A percentile compares a stretch with the other conserved stretches of the same genome.
Evolutionary conservation across 2,888 invertebrate genomes (phyloP).

Genomic region (Acronicta alni): DNA sequence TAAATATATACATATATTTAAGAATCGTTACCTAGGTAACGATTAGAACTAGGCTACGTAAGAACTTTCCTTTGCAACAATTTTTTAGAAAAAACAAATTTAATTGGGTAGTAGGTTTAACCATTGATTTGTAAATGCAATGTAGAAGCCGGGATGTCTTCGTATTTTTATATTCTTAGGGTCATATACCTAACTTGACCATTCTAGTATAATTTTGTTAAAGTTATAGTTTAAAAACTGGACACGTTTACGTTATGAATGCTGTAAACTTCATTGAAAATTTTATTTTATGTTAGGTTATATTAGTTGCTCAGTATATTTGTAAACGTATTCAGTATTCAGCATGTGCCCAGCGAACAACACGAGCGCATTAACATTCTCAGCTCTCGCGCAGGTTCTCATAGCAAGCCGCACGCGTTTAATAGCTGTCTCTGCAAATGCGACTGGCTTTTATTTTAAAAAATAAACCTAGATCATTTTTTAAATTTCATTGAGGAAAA

Average conservation of each 20-base stretch:
- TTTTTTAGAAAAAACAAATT: too few species aligned
- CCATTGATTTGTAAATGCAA: too few species aligned
- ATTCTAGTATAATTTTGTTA: not conserved
- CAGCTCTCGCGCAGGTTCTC: constrained; percentile 82
- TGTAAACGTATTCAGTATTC: constrained; percentile 79
- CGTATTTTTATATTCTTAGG: not conserved
- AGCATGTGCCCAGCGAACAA: constrained; percentile 74
- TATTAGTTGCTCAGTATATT: constrained; percentile 68
- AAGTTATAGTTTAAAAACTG: constrained; percentile 25
- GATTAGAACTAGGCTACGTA: too few species aligned
- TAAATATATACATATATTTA: too few species aligned
- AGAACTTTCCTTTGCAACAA: too few species aligned
- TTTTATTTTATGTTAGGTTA: constrained; percentile 51
- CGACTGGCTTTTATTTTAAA: constrained; percentile 47
- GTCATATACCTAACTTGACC: not conserved
- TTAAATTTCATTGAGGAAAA: constrained; percentile 37
- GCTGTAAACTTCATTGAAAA: constrained; percentile 38
- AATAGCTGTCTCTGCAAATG: constrained; percentile 61
- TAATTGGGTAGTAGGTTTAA: too few species aligned
- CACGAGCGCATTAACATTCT: constrained; percentile 87
- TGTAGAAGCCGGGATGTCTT: too few species aligned
- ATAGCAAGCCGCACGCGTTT: constrained; percentile 74
- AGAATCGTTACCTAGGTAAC: too few species aligned
- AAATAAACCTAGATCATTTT: constrained; percentile 15
- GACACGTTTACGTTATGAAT: constrained; percentile 36